Conservation (phyloP, 2,797 vertebrate genomes). For the Linurgus olivaceus region DNA sequence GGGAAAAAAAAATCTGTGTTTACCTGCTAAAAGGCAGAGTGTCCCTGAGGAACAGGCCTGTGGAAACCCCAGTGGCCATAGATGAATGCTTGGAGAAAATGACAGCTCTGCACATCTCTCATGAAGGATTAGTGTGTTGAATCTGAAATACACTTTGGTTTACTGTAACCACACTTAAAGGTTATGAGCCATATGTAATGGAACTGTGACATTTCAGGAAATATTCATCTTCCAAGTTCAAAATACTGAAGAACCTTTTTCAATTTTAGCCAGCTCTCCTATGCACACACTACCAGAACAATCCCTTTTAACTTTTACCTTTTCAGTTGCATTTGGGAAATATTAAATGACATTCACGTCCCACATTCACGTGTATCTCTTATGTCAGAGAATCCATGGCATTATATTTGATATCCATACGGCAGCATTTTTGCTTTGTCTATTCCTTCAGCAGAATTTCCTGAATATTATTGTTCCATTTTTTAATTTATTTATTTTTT, state of each 20-base stretch:
- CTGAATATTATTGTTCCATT: background rate
- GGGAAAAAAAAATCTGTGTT: background rate
- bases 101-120: conserved; percentile 11
- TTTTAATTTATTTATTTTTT: background rate
- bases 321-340: background rate
- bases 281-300: background rate
- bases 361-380: background rate
- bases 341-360: background rate
- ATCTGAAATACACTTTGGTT: background rate
- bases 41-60: background rate
- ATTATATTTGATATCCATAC: background rate
- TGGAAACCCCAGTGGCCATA: background rate
- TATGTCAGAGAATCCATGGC: background rate
- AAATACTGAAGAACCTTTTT: background rate
- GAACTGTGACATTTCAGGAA: conserved; percentile 47
- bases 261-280: background rate
- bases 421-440: background rate
- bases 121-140: background rate
- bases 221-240: background rate
- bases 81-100: background rate
- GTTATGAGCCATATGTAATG: conserved; percentile 30
- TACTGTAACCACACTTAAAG: conserved; percentile 25
- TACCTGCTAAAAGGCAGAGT: background rate
- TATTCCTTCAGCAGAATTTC: background rate
- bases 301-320: background rate